phyloP scores from a whole-genome alignment of 1,140 invertebrate genomes.

The Drosophila orena region DNA sequence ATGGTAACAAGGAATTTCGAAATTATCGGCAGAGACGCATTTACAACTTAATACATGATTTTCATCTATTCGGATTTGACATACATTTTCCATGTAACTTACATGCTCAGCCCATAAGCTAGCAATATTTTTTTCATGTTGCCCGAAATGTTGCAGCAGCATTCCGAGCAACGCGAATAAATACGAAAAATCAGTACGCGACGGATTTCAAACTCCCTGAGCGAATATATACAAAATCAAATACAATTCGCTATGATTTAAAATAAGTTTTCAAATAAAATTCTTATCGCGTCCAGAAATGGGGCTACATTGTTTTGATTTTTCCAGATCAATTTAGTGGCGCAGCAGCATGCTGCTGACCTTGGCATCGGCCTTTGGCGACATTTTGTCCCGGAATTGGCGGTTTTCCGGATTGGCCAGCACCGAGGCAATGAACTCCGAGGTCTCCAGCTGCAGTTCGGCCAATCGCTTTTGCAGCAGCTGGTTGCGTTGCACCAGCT shows the following conservation, averaged over 20 bases:
- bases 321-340: slow-evolving; percentile 36
- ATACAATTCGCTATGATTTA: neutral
- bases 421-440: slow-evolving; percentile 78
- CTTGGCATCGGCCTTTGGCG: slow-evolving; percentile 52
- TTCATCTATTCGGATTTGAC: neutral
- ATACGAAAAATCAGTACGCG: no score
- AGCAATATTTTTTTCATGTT: slow-evolving; percentile 19
- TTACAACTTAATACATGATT: no score
- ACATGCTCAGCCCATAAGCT: slow-evolving; percentile 40
- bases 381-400: slow-evolving; percentile 69
- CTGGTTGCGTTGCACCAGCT: slow-evolving; percentile 80
- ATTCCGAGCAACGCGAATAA: slow-evolving; percentile 1
- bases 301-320: slow-evolving; percentile 1
- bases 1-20: no score
- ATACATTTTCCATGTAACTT: neutral
- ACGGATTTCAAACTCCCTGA: no score
- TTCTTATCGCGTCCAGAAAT: slow-evolving; percentile 18
- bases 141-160: slow-evolving; percentile 8
- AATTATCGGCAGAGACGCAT: no score
- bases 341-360: slow-evolving; percentile 69
- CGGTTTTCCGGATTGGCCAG: slow-evolving; percentile 80
- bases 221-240: neutral
- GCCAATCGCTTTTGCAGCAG: slow-evolving; percentile 71
- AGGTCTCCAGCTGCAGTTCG: slow-evolving; percentile 76
- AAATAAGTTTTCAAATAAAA: neutral